These are phyloP conservation scores for Amblyjoppa fuscipennis DNA, from an alignment of 2,888 invertebrate genomes.

Conservation along the genomic window DNA sequence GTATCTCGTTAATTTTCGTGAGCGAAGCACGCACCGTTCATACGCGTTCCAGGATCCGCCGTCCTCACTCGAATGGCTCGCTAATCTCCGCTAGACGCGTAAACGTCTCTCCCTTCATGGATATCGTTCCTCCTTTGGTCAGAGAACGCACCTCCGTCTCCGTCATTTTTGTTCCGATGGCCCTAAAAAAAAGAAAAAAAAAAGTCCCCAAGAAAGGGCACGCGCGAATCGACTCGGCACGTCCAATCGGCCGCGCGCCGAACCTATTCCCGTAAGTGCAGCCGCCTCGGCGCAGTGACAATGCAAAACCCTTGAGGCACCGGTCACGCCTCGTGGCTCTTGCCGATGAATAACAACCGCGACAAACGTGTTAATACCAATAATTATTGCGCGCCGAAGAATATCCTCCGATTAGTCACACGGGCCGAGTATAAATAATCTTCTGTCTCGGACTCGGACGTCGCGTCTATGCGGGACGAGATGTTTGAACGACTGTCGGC, in stretches of 20 bases:
- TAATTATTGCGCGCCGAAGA: constrained; percentile 61
- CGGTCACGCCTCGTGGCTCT: constrained; percentile 59
- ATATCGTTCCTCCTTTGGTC: neutral
- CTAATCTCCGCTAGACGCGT: constrained; percentile 57
- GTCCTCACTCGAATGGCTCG: constrained; percentile 32
- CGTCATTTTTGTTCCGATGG: neutral
- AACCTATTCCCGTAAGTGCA: neutral
- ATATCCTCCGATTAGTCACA: constrained; percentile 60
- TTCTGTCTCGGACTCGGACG: constrained; percentile 9
- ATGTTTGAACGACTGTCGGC: neutral
- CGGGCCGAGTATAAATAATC: constrained; percentile 53
- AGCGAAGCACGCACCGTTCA: constrained; percentile 64
- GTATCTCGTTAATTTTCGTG: constrained; percentile 67
- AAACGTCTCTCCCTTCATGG: constrained; percentile 1
- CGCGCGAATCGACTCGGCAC: constrained; percentile 15
- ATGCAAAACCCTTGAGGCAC: constrained; percentile 58
- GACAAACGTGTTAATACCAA: constrained; percentile 63
- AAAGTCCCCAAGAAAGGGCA: constrained; percentile 30
- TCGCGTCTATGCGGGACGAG: neutral
- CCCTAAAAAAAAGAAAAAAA: constrained; percentile 1
- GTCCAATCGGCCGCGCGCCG: constrained; percentile 12
- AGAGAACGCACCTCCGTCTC: constrained; percentile 8
- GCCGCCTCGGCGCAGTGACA: constrained; percentile 36
- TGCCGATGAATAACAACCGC: constrained; percentile 58
- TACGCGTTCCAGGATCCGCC: constrained; percentile 12